Percentiles rank a stretch among this genome's conserved stretches.
phyloP scores from a whole-genome alignment of 1,140 invertebrate genomes.

The Mesaphorura yosii region DNA sequence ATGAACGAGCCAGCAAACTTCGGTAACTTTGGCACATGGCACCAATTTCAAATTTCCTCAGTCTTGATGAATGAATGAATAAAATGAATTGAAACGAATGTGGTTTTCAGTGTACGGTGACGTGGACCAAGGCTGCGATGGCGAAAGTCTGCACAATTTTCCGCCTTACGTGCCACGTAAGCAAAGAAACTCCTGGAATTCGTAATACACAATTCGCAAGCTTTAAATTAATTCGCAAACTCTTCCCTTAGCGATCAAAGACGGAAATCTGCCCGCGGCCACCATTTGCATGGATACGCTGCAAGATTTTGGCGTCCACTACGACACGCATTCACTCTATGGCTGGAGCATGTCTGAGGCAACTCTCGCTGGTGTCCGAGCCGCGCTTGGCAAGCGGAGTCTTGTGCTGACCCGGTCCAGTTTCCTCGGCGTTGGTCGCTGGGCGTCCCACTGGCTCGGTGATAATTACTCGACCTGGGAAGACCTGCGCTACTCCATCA shows the following conservation, averaged over 20 bases:
- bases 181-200: too few species aligned
- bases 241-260: conserved; percentile 17
- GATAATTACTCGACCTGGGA: conserved; percentile 42
- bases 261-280: conserved; percentile 24
- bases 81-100: too few species aligned
- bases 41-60: too few species aligned
- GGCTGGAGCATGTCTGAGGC: conserved; percentile 39
- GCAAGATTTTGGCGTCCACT: conserved; percentile 34
- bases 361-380: conserved; percentile 37
- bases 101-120: too few species aligned
- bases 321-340: conserved; percentile 38
- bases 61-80: too few species aligned
- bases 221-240: too few species aligned
- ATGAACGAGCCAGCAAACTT: conserved; percentile 43
- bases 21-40: too few species aligned
- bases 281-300: conserved; percentile 34
- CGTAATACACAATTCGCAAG: too few species aligned
- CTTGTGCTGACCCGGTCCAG: conserved; percentile 43
- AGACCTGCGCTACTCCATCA: conserved; percentile 37
- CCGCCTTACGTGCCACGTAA: too few species aligned
- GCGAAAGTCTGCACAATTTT: too few species aligned
- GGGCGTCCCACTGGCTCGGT: conserved; percentile 45
- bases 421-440: conserved; percentile 43
- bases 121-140: too few species aligned
- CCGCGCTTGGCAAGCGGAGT: conserved; percentile 26